These are phyloP conservation scores for Nothobranchius kuhntae DNA, from an alignment of 2,113 vertebrate species.

Conservation along the genomic window DNA sequence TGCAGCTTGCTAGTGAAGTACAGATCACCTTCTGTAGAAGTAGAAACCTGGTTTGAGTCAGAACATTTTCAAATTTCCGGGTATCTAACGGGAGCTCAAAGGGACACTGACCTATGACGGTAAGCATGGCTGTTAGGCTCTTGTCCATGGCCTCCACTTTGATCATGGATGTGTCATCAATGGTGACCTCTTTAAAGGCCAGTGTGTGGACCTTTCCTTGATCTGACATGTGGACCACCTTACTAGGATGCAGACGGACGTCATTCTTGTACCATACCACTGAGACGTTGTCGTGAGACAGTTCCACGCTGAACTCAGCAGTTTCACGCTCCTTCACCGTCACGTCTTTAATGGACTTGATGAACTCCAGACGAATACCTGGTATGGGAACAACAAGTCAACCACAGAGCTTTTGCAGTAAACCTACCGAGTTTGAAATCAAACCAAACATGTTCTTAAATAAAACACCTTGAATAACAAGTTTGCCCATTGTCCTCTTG, in stretches of 20 bases:
- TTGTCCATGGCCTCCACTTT: constrained; percentile 93
- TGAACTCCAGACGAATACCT: constrained; percentile 97
- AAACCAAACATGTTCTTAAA: neutral
- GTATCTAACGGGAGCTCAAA: neutral
- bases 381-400: neutral
- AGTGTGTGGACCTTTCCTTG: constrained; percentile 87
- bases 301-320: constrained; percentile 91
- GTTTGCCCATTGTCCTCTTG: constrained; percentile 87
- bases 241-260: constrained; percentile 89
- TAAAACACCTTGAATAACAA: constrained; percentile 89
- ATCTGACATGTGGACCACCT: constrained; percentile 88
- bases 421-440: no score
- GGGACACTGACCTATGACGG: constrained; percentile 85
- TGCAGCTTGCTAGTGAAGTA: constrained; percentile 96
- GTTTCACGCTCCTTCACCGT: constrained; percentile 96
- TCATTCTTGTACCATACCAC: constrained; percentile 98
- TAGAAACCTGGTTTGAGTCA: neutral
- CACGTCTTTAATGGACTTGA: constrained; percentile 92
- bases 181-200: constrained; percentile 89
- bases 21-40: constrained; percentile 89
- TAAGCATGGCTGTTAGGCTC: constrained; percentile 90
- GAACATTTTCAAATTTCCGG: no score
- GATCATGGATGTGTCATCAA: constrained; percentile 96
- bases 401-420: no score
- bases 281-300: constrained; percentile 92